Conservation (phyloP, 2,888 invertebrate genomes). For the Aspidiotus rigidus region DNA sequence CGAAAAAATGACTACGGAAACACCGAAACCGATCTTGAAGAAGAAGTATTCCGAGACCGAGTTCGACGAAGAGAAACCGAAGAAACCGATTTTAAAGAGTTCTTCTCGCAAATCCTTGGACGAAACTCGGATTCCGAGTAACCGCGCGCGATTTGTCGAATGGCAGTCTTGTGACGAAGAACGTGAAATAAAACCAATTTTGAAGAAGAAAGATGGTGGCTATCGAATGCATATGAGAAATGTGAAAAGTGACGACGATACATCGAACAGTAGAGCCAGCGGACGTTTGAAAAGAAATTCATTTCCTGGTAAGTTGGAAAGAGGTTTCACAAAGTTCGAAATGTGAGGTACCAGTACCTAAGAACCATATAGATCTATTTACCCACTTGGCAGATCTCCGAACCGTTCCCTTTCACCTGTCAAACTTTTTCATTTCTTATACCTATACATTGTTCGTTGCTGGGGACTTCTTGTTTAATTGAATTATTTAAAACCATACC, state of each 20-base stretch:
- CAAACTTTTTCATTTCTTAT: too few relatives aligned
- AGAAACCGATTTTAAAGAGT: constrained; percentile 65
- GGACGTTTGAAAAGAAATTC: constrained; percentile 49
- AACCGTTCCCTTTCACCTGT: too few relatives aligned
- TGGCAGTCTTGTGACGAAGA: not conserved
- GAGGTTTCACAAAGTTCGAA: too few relatives aligned
- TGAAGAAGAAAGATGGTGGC: constrained; percentile 21
- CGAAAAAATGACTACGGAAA: constrained; percentile 35
- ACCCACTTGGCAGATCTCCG: too few relatives aligned
- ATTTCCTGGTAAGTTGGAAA: constrained; percentile 40
- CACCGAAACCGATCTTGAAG: constrained; percentile 64
- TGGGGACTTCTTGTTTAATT: too few relatives aligned
- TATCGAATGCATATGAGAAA: not conserved
- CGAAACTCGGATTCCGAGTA: not conserved
- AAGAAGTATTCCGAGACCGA: constrained; percentile 53
- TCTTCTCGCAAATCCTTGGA: constrained; percentile 43
- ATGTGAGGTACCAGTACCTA: too few relatives aligned
- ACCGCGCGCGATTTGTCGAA: constrained; percentile 12
- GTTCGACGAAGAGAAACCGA: constrained; percentile 54
- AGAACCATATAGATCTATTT: too few relatives aligned
- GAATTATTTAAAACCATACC: too few relatives aligned
- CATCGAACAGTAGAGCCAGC: not conserved
- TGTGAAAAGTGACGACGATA: constrained; percentile 29
- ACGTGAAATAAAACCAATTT: constrained; percentile 22
- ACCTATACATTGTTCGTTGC: too few relatives aligned